Evolutionary conservation across 2,888 invertebrate species (phyloP), one percentile per base, ranked within the genome.

Genomic region (Pristionchus maxplancki): DNA sequence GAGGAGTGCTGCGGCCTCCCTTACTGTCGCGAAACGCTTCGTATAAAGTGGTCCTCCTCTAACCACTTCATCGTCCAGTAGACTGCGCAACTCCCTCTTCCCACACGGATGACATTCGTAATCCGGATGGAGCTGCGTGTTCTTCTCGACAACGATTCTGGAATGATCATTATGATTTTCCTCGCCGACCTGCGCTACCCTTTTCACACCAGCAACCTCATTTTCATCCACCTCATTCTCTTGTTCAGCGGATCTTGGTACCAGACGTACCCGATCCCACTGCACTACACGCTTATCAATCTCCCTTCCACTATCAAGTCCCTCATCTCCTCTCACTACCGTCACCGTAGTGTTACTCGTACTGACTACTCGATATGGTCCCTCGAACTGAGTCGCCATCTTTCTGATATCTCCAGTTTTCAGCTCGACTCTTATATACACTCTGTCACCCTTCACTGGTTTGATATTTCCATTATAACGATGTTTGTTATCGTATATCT

Each of bases 371-470:
- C 85, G 37, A 44, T 64, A 85, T 13, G 85, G 83, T 1, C 83
- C 83, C 37, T 83, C 58, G n/a, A 34, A 83, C 20, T 83, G 53
- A 24, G n/a, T 20, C n/a, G 31, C n/a, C 85, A 85, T 50, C 34
- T 85, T 85, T 40, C 4, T 24, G 28, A 50, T 40, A n/a, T 64
- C 40, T 28, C 62, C 50, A 1, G 37, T 5, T 17, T 40, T 50
- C 4, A 11, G n/a, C 44, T 85, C 85, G 20, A 64, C 85, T 37
- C 24, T 85, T 24, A 64, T 3, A 64, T 85, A 85, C 17, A 85
- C 85, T 44, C 85, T 3, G n/a, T 85, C 85, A n/a, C 85, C 85
- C 1, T 40, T 28, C 4, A 8, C 15, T 5, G 64, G 64, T 28
- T 6, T 2, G 6, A 17, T 85, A 11, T 28, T 62, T n/a, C 5